phyloP scores from a whole-genome alignment of 35 echinoderm and acorn worm species.

The Patiria miniata region DNA sequence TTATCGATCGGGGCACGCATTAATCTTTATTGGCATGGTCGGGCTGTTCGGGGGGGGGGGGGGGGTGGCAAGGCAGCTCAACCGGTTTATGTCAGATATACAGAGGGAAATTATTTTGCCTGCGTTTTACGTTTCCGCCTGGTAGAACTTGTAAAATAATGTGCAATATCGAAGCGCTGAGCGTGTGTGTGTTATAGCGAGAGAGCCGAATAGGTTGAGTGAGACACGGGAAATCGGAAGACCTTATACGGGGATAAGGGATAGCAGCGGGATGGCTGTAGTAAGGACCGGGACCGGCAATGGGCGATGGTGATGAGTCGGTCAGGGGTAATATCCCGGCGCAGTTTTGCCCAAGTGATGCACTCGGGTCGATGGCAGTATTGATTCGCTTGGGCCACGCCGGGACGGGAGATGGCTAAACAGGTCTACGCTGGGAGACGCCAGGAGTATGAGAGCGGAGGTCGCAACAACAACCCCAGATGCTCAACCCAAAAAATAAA shows the following conservation, averaged over 20 bases:
- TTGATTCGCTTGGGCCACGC: not conserved
- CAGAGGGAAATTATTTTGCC: not conserved
- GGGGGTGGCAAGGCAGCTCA: not conserved
- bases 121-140: slow-evolving; percentile 10
- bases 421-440: not conserved
- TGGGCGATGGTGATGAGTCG: no score
- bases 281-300: no score
- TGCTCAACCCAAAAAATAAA: not conserved
- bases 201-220: not conserved
- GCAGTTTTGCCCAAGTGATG: not conserved
- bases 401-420: not conserved
- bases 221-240: not conserved
- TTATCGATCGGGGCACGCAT: slow-evolving; percentile 55
- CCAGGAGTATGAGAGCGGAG: not conserved
- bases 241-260: not conserved
- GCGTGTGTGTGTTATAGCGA: not conserved
- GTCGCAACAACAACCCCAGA: slow-evolving; percentile 16
- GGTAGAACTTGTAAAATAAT: slow-evolving; percentile 11
- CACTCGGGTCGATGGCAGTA: slow-evolving; percentile 5
- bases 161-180: slow-evolving; percentile 7
- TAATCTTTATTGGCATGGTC: slow-evolving; percentile 52
- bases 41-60: slow-evolving; percentile 2
- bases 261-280: not conserved
- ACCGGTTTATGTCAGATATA: not conserved
- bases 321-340: no score